A percentile compares a stretch with the other conserved stretches of the same genome.
These are phyloP conservation scores for Tenualosa ilisha DNA, from an alignment of 2,797 vertebrate genomes.

Conservation along the genomic window DNA sequence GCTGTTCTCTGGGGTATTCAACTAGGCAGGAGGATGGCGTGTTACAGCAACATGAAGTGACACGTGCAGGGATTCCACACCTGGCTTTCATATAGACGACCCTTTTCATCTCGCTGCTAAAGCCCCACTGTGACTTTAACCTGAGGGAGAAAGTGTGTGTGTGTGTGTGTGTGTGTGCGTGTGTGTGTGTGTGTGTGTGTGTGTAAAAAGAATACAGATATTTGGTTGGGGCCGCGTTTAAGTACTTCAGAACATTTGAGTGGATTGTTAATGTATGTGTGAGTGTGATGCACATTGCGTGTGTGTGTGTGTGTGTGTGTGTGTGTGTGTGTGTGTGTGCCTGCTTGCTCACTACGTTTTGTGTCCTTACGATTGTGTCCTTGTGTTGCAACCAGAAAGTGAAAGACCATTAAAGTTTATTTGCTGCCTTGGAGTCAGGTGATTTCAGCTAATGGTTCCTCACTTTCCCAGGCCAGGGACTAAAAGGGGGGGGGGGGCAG, in stretches of 20 bases:
- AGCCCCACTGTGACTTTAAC: not conserved
- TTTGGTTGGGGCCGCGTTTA: not conserved
- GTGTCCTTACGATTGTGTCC: not conserved
- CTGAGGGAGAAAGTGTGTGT: not conserved
- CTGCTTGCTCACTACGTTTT: not conserved
- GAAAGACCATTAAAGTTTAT: slow-evolving; percentile 10
- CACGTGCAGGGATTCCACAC: not conserved
- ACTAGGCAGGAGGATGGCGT: not conserved
- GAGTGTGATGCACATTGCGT: not conserved
- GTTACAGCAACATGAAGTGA: not conserved
- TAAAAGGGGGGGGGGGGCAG: not conserved
- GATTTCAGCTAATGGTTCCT: not conserved
- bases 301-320: not conserved
- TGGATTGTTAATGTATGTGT: not conserved
- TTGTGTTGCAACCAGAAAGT: not conserved
- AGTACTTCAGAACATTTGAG: not conserved
- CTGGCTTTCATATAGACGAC: not conserved
- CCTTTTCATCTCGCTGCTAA: not conserved
- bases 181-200: slow-evolving; percentile 1
- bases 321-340: not conserved
- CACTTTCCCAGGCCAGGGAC: not conserved
- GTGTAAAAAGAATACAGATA: not conserved
- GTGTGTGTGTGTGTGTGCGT: slow-evolving; percentile 5
- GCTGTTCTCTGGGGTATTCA: not conserved
- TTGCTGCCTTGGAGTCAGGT: not conserved